phyloP scores from a whole-genome alignment of 2,888 invertebrate genomes.

The Cepaea hortensis region DNA sequence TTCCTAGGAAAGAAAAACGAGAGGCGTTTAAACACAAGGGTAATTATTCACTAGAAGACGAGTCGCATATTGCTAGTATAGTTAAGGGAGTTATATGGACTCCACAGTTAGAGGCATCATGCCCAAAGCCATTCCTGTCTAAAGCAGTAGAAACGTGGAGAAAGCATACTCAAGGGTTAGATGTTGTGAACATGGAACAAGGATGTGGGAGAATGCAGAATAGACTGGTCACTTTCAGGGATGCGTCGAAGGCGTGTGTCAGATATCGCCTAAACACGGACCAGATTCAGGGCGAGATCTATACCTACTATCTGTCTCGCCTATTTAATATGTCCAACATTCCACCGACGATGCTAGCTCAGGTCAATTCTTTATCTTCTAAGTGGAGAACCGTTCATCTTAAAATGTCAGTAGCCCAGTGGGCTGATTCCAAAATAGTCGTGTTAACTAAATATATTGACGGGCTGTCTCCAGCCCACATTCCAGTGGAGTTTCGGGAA shows the following conservation, averaged over 20 bases:
- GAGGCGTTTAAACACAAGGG: background rate
- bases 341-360: constrained; percentile 85
- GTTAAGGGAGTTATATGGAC: constrained; percentile 60
- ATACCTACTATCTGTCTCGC: constrained; percentile 88
- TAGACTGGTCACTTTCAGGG: constrained; percentile 85
- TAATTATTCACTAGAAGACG: constrained; percentile 11
- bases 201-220: constrained; percentile 94
- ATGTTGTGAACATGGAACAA: constrained; percentile 84
- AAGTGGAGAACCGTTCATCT: constrained; percentile 76
- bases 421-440: constrained; percentile 87
- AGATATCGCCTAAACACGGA: constrained; percentile 91
- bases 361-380: constrained; percentile 78
- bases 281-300: constrained; percentile 92
- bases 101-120: constrained; percentile 54
- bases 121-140: constrained; percentile 58
- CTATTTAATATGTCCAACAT: constrained; percentile 84
- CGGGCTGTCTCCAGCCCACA: constrained; percentile 85
- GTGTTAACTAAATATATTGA: constrained; percentile 83
- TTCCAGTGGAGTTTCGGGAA: constrained; percentile 86
- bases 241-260: constrained; percentile 87
- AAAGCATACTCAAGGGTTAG: constrained; percentile 77
- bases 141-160: constrained; percentile 81
- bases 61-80: constrained; percentile 28
- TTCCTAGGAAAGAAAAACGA: background rate
- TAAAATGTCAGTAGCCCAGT: constrained; percentile 86